These are phyloP conservation scores for Emydocephalus ijimae DNA, from an alignment of 2,113 vertebrate species.

Conservation along the genomic window DNA sequence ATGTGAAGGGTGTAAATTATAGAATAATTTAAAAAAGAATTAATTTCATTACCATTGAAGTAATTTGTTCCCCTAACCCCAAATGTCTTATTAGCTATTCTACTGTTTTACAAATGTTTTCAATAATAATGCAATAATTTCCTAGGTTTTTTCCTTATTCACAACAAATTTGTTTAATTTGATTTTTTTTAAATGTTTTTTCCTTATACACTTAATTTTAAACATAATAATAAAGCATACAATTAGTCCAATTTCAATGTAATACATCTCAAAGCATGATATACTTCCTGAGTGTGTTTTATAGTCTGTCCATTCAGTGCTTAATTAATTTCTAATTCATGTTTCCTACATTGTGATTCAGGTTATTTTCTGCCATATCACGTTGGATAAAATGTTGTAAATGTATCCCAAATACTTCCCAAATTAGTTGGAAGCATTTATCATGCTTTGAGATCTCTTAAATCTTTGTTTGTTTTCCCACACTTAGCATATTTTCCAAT, in stretches of 20 bases:
- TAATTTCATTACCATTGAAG: not conserved
- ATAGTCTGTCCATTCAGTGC: not conserved
- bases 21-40: not conserved
- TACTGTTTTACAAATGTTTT: not conserved
- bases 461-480: not conserved
- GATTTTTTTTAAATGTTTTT: not conserved
- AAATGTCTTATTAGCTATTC: not conserved
- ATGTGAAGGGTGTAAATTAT: not conserved
- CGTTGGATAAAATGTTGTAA: not conserved
- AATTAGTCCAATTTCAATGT: not conserved
- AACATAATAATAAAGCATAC: not conserved
- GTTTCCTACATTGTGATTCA: not conserved
- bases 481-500: not conserved
- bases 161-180: not conserved
- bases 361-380: not conserved
- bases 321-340: not conserved
- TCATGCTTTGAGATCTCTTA: not conserved
- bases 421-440: not conserved
- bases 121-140: not conserved
- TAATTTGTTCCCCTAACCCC: not conserved
- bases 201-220: not conserved
- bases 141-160: not conserved
- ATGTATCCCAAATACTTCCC: not conserved
- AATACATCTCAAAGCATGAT: not conserved
- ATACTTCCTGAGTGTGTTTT: not conserved